Conservation (phyloP, 2,797 vertebrate species). For the Anguilla anguilla region DNA sequence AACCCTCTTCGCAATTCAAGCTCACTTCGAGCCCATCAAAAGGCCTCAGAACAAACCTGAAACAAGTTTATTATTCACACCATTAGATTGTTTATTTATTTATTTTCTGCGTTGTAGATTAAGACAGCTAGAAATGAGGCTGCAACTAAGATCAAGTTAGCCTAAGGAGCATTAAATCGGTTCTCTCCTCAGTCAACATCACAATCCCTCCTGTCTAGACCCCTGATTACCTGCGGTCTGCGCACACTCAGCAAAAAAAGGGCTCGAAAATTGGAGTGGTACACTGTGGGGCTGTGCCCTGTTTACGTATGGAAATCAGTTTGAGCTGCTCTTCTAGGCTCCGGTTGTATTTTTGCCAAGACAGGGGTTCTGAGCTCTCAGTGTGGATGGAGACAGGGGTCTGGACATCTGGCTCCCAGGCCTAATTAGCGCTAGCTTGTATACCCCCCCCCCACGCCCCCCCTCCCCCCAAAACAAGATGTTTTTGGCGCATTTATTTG, state of each 20-base stretch:
- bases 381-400: not conserved
- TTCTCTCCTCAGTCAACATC: not conserved
- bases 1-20: too few species aligned
- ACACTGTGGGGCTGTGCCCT: not conserved
- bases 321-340: not conserved
- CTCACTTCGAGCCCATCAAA: too few species aligned
- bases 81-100: not conserved
- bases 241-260: not conserved
- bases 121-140: not conserved
- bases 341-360: not conserved
- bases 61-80: too few species aligned
- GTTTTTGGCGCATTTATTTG: not conserved
- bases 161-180: not conserved
- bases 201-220: constrained; percentile 12
- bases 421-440: not conserved
- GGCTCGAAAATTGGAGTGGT: not conserved
- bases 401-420: not conserved
- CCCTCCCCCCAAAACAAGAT: too few species aligned
- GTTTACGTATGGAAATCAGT: constrained; percentile 10
- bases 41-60: too few species aligned
- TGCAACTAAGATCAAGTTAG: not conserved
- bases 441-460: not conserved
- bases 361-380: not conserved
- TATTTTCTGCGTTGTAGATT: not conserved
- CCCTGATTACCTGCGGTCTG: constrained; percentile 9